Base-by-base conservation (phyloP, 2,797 vertebrate genomes). In the Chelidonichthys spinosus region DNA sequence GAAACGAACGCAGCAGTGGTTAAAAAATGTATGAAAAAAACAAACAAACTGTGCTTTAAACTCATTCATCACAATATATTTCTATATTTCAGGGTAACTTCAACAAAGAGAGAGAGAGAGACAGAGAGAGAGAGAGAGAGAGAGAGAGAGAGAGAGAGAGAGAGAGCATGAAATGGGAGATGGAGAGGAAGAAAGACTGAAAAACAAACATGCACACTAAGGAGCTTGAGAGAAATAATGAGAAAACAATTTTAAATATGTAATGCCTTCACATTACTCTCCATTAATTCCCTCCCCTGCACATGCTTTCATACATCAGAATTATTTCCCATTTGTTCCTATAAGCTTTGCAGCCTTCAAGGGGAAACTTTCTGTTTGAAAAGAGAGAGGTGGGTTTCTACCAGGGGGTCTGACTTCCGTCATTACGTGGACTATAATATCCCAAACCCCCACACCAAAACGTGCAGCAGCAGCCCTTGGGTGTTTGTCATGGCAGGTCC, bases 401-500 rank as follows among this genome's bases (percentile, higher is more conserved):
- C 47, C n/a, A 35, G n/a, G 35, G 25, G 74, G 71, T 78, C 72
- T 64, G 59, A 63, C 32, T 66, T 59, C 15, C 47, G 44, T 72
- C 58, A 60, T 90, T 74, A 81, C 61, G 11, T 85, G 71, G 32
- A 60, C 49, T 62, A 44, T 78, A 55, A 65, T 11, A 75, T 68
- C 68, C 68, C 66, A 64, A 33, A 65, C 60, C 59, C 60, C 44
- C 44, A 42, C n/a, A n/a, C 53, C 35, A 74, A 63, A 65, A 69
- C 60, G 58, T 53, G 52, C 71, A 77, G 52, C 80, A 44, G 64
- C 70, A 85, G 78, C 86, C 89, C 81, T 79, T 63, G 72, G 76
- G 74, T 80, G 81, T 90, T 87, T 75, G 84, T 90, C 89, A 81
- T 87, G 88, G 79, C 84, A 85, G 82, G 83, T 89, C 85, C 85